These are phyloP conservation scores for Parauchenoglanis ngamensis DNA, from an alignment of 2,797 vertebrate species.

Conservation along the genomic window DNA sequence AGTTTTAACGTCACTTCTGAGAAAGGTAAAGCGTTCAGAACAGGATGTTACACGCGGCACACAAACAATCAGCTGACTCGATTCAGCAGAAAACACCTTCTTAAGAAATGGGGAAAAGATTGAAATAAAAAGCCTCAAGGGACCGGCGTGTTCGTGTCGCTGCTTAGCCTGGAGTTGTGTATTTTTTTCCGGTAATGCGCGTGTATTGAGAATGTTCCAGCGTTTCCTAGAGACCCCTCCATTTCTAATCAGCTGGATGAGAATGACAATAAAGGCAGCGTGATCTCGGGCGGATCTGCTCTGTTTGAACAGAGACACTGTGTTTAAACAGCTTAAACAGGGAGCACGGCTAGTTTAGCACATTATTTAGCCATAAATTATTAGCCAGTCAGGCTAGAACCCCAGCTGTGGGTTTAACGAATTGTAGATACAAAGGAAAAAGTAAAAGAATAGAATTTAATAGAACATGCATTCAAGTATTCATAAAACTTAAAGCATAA, in stretches of 20 bases:
- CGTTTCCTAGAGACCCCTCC: conserved; percentile 53
- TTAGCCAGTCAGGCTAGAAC: neutral
- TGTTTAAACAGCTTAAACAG: conserved; percentile 53
- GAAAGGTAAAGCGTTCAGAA: neutral
- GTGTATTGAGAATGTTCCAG: conserved; percentile 24
- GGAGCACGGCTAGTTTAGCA: conserved; percentile 19
- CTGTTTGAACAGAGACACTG: neutral
- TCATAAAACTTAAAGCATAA: too few species aligned
- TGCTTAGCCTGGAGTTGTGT: neutral
- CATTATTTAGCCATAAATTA: conserved; percentile 34
- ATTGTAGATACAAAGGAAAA: neutral
- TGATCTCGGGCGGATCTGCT: conserved; percentile 45
- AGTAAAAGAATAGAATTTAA: too few species aligned
- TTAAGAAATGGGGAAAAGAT: neutral
- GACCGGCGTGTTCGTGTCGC: neutral
- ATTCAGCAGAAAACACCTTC: neutral
- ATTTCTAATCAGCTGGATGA: conserved; percentile 51
- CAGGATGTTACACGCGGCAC: neutral
- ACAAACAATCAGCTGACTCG: neutral
- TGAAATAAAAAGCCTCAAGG: neutral
- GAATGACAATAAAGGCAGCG: conserved; percentile 3
- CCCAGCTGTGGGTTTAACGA: neutral
- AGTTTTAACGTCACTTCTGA: neutral
- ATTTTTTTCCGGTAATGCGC: neutral
- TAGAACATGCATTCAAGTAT: neutral